Base-by-base conservation (phyloP, 2,113 vertebrate species). In the Jaculus jaculus region DNA sequence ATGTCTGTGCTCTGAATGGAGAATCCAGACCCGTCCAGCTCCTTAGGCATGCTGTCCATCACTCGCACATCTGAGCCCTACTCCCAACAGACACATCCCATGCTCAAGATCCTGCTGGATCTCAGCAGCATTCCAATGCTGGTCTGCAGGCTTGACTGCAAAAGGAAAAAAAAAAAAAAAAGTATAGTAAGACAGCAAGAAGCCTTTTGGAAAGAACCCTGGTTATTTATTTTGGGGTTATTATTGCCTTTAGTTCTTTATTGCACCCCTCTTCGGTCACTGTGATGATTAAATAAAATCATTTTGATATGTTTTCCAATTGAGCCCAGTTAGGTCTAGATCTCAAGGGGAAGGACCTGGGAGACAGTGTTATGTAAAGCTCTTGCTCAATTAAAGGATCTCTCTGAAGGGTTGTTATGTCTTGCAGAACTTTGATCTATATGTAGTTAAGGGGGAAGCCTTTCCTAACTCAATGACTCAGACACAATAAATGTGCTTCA, bases 1-100 rank as follows among this genome's bases (percentile, higher is more conserved):
- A 91, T 65, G 39, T 15, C 18, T 83, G 86, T 92, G 65, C 61
- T 94, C 75, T 83, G 81, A 95, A 93, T 88, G 75, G 74, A 78
- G 75, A 95, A 92, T 83, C 42, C 87, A 95, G 81, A 89, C 26
- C 21, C 23, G 61, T 23, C 61, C 51, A 28, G 34, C 18, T 82
- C 15, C 0, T 34, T 63, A 71, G 32, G 28, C 32, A 54, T 6
- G 23, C 54, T 65, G 28, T 66, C 73, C 86, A 42, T 77, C 87
- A 60, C 65, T 93, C 58, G 23, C 39, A 61, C 26, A 65, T 84
- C 20, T 21, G 61, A 94, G 73, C 4, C 54, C 1, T 34, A 2
- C 15, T 42, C 8, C 63, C 61, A 60, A 34, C 39, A 75, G 26
- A 79, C 24, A 39, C 24, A 73, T 24, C 10, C 17, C 18, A 28